Base-by-base conservation (phyloP, 2,113 vertebrate species). In the Labeo rohita region DNA sequence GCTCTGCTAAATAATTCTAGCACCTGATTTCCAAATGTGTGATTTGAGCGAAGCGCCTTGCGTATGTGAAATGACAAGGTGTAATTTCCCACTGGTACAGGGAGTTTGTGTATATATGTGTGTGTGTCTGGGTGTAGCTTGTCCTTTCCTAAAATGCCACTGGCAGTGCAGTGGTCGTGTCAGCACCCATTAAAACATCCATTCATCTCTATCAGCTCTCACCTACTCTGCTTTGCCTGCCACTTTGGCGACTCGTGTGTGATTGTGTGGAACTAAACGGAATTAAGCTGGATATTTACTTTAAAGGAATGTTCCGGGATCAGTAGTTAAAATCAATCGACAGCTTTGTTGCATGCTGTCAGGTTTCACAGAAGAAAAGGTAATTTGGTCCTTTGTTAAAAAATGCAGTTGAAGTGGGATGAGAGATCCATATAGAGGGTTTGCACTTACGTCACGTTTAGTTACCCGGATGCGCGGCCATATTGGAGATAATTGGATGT, bases 171-270 rank as follows among this genome's bases (percentile, higher is more conserved):
- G 84, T 81, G 50, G 45, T 43, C 66, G 61, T 66, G 84, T 77
- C 87, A 84, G 63, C 61, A 54, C 28, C 54, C 84, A 90, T 89
- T 89, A 87, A 80, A 74, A 73, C 70, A 84, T 63, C 75, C 52
- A 90, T 90, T 89, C 68, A 87, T 90, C 89, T 87, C 85, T 80
- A 85, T 85, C 86, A 43, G 54, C 47, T 84, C 9, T 36, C 72
- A 54, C 79, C 66, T 70, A 52, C 63, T 83, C 49, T 76, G 78
- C 76, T 45, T 75, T 75, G 63, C 54, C 74, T 84, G 74, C 85
- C 84, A 76, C 70, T 79, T 77, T 74, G 21, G 52, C 43, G 47
- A 63, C 34, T 61, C 65, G 23, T 87, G 61, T 87, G 59, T 76
- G 36, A 66, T 47, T 84, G 75, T 70, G 47, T 81, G 63, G 45